phyloP scores from a whole-genome alignment of 2,888 invertebrate species.

The Phalera bucephala region DNA sequence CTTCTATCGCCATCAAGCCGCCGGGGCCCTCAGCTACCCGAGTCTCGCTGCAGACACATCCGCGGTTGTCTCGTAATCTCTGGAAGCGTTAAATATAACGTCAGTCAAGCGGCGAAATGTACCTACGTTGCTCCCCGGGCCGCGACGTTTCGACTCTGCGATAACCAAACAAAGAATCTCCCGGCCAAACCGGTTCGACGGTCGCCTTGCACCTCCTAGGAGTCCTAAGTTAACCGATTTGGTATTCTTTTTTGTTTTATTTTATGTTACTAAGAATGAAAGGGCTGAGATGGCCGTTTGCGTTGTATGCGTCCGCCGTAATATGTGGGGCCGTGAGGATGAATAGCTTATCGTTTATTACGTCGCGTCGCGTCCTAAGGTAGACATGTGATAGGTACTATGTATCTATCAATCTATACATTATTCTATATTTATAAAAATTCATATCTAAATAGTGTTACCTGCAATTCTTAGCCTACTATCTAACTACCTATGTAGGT shows the following conservation, averaged over 20 bases:
- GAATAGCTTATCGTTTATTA: slow-evolving; percentile 21
- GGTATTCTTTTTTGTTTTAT: slow-evolving; percentile 64
- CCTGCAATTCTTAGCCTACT: no score
- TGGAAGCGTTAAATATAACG: slow-evolving; percentile 51
- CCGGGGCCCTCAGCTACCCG: slow-evolving; percentile 66
- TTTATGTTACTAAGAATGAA: slow-evolving; percentile 54
- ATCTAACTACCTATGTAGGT: no score
- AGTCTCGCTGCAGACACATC: slow-evolving; percentile 57
- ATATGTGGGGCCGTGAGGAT: slow-evolving; percentile 44
- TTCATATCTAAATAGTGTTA: no score
- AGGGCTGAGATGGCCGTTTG: slow-evolving; percentile 39
- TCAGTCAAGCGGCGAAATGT: slow-evolving; percentile 45
- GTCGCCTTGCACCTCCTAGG: slow-evolving; percentile 62
- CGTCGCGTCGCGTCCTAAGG: background rate
- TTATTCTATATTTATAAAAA: no score
- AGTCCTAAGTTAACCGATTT: slow-evolving; percentile 70
- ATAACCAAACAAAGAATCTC: slow-evolving; percentile 67
- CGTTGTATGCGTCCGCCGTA: slow-evolving; percentile 36
- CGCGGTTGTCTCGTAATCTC: slow-evolving; percentile 50
- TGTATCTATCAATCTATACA: no score
- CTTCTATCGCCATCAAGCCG: slow-evolving; percentile 66
- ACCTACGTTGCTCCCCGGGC: slow-evolving; percentile 36
- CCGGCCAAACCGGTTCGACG: slow-evolving; percentile 66
- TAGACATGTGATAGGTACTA: no score
- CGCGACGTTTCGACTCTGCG: slow-evolving; percentile 52